Percentiles rank a stretch among this genome's conserved stretches.
Conservation (phyloP, 2,888 invertebrate genomes). For the Cryptus viduatorius region DNA sequence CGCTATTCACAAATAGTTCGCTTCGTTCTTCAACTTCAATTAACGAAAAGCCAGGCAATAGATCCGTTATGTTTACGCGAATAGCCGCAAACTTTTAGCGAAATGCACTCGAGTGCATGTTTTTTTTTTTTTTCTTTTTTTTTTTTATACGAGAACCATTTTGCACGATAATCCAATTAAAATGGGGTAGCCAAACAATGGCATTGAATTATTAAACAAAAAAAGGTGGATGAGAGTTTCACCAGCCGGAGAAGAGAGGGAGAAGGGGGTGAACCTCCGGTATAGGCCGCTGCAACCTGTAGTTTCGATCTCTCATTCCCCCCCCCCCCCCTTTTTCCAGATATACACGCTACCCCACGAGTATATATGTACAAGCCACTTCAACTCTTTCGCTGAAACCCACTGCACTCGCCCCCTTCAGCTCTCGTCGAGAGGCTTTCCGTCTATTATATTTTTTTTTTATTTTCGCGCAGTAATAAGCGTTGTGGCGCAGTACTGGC, state of each 20-base stretch:
- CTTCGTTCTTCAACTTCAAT: not conserved
- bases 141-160: constrained; percentile 75
- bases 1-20: not conserved
- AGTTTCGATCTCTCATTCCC: constrained; percentile 49
- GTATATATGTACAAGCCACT: not conserved
- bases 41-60: not conserved
- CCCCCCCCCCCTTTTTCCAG: constrained; percentile 5
- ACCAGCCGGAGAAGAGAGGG: constrained; percentile 39
- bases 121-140: constrained; percentile 21
- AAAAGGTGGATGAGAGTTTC: constrained; percentile 80
- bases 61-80: constrained; percentile 79
- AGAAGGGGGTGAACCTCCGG: constrained; percentile 7
- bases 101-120: constrained; percentile 49
- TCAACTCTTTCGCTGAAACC: constrained; percentile 16
- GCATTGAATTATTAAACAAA: constrained; percentile 80
- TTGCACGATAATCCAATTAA: constrained; percentile 82
- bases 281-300: constrained; percentile 16
- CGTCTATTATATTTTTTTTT: constrained; percentile 18
- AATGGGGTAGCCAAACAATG: constrained; percentile 80
- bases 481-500: constrained; percentile 26
- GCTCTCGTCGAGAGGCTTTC: constrained; percentile 7
- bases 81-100: constrained; percentile 73
- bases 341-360: constrained; percentile 5
- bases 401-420: constrained; percentile 21
- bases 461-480: constrained; percentile 49